Evolutionary conservation across 2,797 vertebrate genomes (phyloP).

Genomic region (Lycodopsis pacificus): DNA sequence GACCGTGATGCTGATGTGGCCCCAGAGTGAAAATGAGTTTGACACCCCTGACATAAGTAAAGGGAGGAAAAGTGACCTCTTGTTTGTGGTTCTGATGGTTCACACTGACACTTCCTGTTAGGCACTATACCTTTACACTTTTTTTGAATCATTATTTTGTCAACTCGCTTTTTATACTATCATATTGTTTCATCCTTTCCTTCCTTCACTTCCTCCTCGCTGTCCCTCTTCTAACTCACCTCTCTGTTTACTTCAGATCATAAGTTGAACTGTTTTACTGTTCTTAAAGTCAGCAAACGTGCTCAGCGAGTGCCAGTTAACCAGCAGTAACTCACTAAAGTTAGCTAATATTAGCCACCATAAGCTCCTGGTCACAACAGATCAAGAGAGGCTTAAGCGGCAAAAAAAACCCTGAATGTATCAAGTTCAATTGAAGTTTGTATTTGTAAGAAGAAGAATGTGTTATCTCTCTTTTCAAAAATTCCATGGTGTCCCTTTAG

Average conservation of each 20-base stretch:
- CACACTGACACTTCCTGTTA: background rate
- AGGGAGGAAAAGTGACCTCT: background rate
- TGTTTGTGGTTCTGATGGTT: background rate
- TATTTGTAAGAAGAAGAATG: slow-evolving; percentile 3
- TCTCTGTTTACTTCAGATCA: too few species aligned
- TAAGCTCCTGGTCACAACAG: background rate
- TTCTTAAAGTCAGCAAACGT: too few species aligned
- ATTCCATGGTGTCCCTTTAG: slow-evolving; percentile 6
- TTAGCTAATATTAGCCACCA: background rate
- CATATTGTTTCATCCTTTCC: background rate
- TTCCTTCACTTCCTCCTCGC: too few species aligned
- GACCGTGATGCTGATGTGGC: too few species aligned
- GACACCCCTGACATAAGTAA: too few species aligned
- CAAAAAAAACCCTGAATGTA: background rate
- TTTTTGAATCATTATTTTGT: background rate
- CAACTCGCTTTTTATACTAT: background rate
- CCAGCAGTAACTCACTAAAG: too few species aligned
- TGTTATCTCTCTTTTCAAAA: background rate
- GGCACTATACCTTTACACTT: background rate
- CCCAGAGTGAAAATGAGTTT: too few species aligned
- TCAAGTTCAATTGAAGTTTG: background rate
- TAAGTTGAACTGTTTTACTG: too few species aligned
- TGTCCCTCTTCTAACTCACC: too few species aligned
- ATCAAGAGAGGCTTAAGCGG: background rate
- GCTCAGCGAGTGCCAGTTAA: too few species aligned